Evolutionary conservation across 1,140 invertebrate species (phyloP), one percentile per base, ranked within the genome.

Genomic region (Olivierus martensii): DNA sequence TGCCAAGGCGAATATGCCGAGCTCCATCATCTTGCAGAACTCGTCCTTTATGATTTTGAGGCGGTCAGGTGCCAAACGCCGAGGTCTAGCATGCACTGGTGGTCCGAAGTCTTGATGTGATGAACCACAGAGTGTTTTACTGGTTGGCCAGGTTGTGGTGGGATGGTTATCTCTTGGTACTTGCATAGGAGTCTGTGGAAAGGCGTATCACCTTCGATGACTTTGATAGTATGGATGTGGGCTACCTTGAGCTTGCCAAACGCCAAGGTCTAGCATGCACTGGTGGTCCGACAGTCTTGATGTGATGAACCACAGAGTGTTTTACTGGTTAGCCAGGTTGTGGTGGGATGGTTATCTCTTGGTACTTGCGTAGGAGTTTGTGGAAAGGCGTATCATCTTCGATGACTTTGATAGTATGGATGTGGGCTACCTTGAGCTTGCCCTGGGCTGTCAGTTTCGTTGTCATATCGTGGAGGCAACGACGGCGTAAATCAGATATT

Each of bases 251-350:
- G 6, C 53, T 53, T 12, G 35, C 28, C n/a, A 58, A 48, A 3
- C 43, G 42, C 6, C 50, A 43, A 38, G 55, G 36, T 51, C 46
- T 47, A 14, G 19, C 22, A 34, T 9, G 22, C 3, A 58, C 50
- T 12, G 57, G 55, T 22, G 22, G 35, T 12, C 53, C 57, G 15
- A 17, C 12, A 14, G 57, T 58, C n/a, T 57, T 49, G 34, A 58
- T 58, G 42, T 47, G 39, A 47, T 58, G 54, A 6, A n/a, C 3
- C 5, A 55, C 39, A 5, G 15, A 43, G 42, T 56, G 52, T 50
- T 55, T 56, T 9, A 56, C 43, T 6, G 15, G 17, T 43, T 47
- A n/a, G 10, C 43, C 18, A 12, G 51, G 2, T 19, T 14, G 15
- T 3, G 37, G 19, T 15, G 49, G 38, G 17, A 12, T 19, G 17